Percentiles rank a stretch among this genome's conserved stretches.
phyloP scores from a whole-genome alignment of 2,888 invertebrate genomes.

The Eupithecia tripunctaria region DNA sequence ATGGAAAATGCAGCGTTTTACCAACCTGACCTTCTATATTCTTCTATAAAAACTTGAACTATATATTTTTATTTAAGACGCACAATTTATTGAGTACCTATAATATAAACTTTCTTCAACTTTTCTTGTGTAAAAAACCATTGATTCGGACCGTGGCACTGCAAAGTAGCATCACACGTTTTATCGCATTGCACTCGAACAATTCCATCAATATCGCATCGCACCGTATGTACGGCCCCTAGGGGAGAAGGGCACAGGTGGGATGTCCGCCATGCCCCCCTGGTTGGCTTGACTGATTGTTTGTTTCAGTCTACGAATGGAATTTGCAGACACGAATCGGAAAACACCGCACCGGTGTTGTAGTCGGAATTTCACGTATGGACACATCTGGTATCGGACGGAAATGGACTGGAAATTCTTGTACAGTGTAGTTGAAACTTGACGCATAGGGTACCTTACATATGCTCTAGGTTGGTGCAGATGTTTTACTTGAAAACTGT shows the following conservation, averaged over 20 bases:
- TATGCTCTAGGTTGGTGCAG: neutral
- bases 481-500: neutral
- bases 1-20: too few species aligned
- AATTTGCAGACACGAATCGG: slow-evolving; percentile 25
- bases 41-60: too few species aligned
- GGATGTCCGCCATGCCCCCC: slow-evolving; percentile 40
- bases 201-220: slow-evolving; percentile 10
- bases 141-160: too few species aligned
- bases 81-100: too few species aligned
- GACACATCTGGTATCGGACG: neutral
- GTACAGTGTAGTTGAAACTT: neutral
- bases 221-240: slow-evolving; percentile 20
- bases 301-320: slow-evolving; percentile 61
- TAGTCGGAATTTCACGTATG: neutral
- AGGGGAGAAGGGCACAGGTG: slow-evolving; percentile 65
- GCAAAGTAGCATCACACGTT: too few species aligned
- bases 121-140: too few species aligned
- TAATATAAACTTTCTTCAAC: too few species aligned
- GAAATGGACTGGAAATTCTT: slow-evolving; percentile 1
- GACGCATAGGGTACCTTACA: neutral
- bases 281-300: slow-evolving; percentile 71
- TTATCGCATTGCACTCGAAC: neutral
- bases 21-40: too few species aligned
- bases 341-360: slow-evolving; percentile 14
- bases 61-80: too few species aligned